Evolutionary conservation across 2,888 invertebrate species (phyloP), one percentile per base, ranked within the genome.

Genomic region (Thymelicus lineola): DNA sequence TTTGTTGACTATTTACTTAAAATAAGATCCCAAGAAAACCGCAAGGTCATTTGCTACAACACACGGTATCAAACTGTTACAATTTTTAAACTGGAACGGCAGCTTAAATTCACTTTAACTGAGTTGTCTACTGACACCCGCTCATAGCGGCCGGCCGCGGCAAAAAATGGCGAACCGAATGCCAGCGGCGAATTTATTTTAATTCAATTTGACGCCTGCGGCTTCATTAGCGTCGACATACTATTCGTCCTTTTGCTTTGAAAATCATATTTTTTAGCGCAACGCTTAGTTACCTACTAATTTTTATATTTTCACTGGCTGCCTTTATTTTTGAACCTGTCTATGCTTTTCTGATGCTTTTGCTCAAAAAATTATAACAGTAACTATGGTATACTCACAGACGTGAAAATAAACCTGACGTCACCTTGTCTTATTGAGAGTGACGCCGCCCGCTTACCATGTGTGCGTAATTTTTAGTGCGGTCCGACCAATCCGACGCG

Each of bases 131-230:
- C 12, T 50, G 48, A 53, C 48, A 62, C 62, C 48, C 36, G 38
- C 36, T n/a, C 6, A n/a, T 6, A n/a, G 55, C 55, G 42, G 64
- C 38, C 15, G 36, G 38, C 6, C 12, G 20, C 12, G 20, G 42
- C 20, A 64, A 64, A 64, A 55, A 55, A 55, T 55, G 28, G 14
- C 45, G 10, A 35, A 63, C 38, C 53, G 36, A 63, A 63, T 53
- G 63, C 63, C 63, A 38, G 38, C 36, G 63, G 63, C 38, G 53
- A 36, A 63, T 63, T 63, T 63, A 63, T 63, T 63, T 53, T 63
- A 63, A 63, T 63, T 63, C 63, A 63, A 63, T 63, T 63, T 53
- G 17, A 12, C 35, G 50, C 38, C 36, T 9, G 15, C 38, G 20
- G 36, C 17, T 38, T 50, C 53, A 64, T 53, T 53, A 36, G 42